Evolutionary conservation across 1,140 invertebrate genomes (phyloP), one percentile per base, ranked within the genome.

Genomic region (Penaeus vannamei): DNA sequence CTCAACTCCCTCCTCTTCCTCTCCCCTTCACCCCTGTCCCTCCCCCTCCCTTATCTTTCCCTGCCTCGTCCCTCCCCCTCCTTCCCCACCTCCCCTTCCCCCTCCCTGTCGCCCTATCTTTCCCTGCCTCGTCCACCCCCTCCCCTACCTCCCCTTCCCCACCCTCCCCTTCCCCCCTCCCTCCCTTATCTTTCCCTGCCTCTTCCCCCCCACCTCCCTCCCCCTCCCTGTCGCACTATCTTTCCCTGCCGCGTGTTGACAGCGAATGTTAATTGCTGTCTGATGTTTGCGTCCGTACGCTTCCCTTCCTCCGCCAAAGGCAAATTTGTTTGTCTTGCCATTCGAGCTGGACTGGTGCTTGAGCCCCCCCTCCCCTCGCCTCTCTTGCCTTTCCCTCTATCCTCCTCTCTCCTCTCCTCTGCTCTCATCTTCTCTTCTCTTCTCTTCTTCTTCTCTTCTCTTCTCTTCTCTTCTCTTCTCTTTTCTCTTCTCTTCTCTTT

Each of bases 101-200:
- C 60, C 53, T 60, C 81, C n/a, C 53, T 62, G 10, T 62, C 81
- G 46, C 81, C n/a, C 53, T 60, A 19, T 60, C 81, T 83, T 42
- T 83, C 81, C n/a, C 79, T 77, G 4, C 72, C 72, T 77, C 72
- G 36, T 77, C 36, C n/a, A 14, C 36, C 36, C 36, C 36, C 36
- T 5, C 5, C 36, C 36, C 36, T 5, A 1, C 5, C 36, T 5
- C 36, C 36, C 36, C n/a, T 76, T 32, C n/a, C n/a, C n/a, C 12
- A 14, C 36, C 29, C 36, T 53, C 26, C 17, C 23, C 8, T 53
- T 42, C 5, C 36, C 36, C 36, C 60, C 53, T 60, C 81, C n/a
- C 53, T 62, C 59, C 17, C 81, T n/a, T 60, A 19, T 60, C 81
- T 83, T 42, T 83, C 81, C n/a, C 79, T 77, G 4, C 72, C 36